Evolutionary conservation across 2,888 invertebrate genomes (phyloP).

Genomic region (Nomada flava): DNA sequence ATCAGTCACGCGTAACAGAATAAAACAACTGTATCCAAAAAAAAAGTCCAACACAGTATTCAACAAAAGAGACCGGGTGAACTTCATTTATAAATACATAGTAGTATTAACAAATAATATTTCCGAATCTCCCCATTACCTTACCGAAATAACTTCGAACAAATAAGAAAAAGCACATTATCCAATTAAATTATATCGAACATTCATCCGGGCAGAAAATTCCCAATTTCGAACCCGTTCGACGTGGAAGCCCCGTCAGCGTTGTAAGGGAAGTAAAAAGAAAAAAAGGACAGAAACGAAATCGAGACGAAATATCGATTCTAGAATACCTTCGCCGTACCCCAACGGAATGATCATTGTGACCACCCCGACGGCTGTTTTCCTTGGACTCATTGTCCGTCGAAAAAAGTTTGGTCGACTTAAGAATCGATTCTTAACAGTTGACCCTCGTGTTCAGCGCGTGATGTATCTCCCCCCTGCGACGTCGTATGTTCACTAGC

Average conservation of each 20-base stretch:
- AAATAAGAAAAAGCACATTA: too few species aligned
- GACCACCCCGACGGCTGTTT: background rate
- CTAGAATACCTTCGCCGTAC: background rate
- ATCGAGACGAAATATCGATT: background rate
- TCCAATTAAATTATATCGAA: background rate
- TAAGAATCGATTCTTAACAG: constrained; percentile 45
- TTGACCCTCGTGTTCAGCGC: constrained; percentile 22
- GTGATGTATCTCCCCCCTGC: constrained; percentile 22
- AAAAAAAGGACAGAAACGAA: background rate
- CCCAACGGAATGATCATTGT: too few species aligned
- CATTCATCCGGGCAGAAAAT: background rate
- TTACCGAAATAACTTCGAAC: too few species aligned
- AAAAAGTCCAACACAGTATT: too few species aligned
- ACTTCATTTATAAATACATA: too few species aligned
- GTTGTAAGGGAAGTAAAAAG: background rate
- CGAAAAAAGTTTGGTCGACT: constrained; percentile 16
- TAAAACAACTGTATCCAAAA: too few species aligned
- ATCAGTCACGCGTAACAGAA: too few species aligned
- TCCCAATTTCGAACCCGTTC: background rate
- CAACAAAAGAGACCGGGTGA: too few species aligned
- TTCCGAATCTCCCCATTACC: too few species aligned
- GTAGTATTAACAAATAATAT: too few species aligned
- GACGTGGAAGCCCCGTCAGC: background rate
- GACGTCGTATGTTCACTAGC: constrained; percentile 47
- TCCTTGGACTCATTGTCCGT: background rate